Evolutionary conservation across 2,888 invertebrate species (phyloP), one percentile per base, ranked within the genome.

Genomic region (Chymomyza fuscimana): DNA sequence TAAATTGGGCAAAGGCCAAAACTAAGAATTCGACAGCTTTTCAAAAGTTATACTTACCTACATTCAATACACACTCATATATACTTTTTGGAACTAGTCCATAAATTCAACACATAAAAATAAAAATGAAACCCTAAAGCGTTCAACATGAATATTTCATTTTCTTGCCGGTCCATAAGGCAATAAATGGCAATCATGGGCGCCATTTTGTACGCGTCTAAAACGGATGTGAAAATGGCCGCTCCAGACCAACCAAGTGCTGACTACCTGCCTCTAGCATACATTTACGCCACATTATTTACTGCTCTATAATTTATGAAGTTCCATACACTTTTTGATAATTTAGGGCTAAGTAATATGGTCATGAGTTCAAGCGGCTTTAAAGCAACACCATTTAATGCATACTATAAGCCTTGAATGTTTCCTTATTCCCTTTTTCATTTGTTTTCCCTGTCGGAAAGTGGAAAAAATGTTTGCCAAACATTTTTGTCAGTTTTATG

Each of bases 401-500:
- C 40, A 46, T 7, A 9, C 7, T 7, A 5, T 32, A 9, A 32
- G 32, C 32, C 32, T 32, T 5, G 32, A 32, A 32, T 32, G 7
- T 32, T 32, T 32, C 4, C 32, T 0, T 32, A 32, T 32, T 32
- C 2, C 32, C 32, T 9, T 10, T 46, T 46, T 1, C 12, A 46
- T 46, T 46, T 46, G 40, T 46, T 46, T 46, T 12, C 6, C 40
- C 5, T 12, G 40, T 46, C 40, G 40, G 40, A 12, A 46, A 46
- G 40, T 4, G 12, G 40, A 0, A 46, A 46, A 46, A 46, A 46
- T 12, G 12, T 46, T 32, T 32, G 32, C 32, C 32, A 51, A 51
- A 51, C 15, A 51, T 16, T 51, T 51, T 51, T 51, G 51, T 51
- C 51, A 51, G n/a, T 51, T 51, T 51, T 51, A 15, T 51, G 51